These are phyloP conservation scores for Buathra laborator DNA, from an alignment of 2,888 invertebrate species.

Conservation along the genomic window DNA sequence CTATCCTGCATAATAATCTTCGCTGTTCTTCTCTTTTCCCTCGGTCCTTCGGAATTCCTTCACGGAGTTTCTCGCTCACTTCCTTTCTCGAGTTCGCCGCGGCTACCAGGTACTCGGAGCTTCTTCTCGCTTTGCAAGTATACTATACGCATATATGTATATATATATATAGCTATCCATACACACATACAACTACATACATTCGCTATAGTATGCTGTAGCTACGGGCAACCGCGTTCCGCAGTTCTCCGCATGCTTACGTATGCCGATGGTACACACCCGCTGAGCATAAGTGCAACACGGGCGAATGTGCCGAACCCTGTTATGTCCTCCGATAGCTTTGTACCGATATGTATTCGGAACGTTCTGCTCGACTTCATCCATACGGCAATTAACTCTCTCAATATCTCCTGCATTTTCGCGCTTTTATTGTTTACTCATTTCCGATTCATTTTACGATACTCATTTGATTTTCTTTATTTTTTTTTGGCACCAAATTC, in stretches of 20 bases:
- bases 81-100: conserved; percentile 30
- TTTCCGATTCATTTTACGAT: too few relatives aligned
- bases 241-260: conserved; percentile 47
- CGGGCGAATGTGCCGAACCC: conserved; percentile 57
- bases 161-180: conserved; percentile 19
- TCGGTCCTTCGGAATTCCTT: conserved; percentile 57
- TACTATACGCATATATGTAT: conserved; percentile 20
- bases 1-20: conserved; percentile 75
- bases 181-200: background rate
- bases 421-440: too few relatives aligned
- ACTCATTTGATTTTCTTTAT: too few relatives aligned
- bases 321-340: conserved; percentile 41
- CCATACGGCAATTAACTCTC: background rate
- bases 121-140: conserved; percentile 32
- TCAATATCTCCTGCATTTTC: background rate
- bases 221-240: conserved; percentile 1
- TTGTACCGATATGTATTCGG: conserved; percentile 26
- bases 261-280: conserved; percentile 64
- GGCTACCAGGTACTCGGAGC: conserved; percentile 45
- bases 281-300: conserved; percentile 63
- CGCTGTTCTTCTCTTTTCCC: conserved; percentile 42
- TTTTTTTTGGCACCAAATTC: too few relatives aligned
- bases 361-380: conserved; percentile 38
- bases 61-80: conserved; percentile 45
- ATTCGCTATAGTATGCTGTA: background rate